Conservation (phyloP, 2,113 vertebrate genomes). For the Salvator merianae region DNA sequence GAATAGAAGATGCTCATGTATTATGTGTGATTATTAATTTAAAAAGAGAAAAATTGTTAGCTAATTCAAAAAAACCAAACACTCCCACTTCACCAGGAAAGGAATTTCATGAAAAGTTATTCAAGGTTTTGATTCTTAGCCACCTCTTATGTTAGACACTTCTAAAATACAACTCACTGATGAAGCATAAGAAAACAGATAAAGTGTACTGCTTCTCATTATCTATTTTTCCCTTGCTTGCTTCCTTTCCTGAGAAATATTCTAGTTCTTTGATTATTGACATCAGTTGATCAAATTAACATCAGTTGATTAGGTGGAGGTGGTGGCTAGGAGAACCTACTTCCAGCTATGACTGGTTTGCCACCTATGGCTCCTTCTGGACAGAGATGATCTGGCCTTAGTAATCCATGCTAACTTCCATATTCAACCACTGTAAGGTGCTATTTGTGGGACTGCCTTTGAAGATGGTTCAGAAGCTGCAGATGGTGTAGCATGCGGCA, state of each 20-base stretch:
- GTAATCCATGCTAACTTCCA: too few relatives aligned
- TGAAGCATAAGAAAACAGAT: not conserved
- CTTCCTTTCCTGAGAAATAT: not conserved
- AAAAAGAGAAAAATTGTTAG: not conserved
- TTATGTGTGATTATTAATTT: not conserved
- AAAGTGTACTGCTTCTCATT: not conserved
- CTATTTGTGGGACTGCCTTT: too few relatives aligned
- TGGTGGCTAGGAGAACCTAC: too few relatives aligned
- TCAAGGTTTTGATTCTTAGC: not conserved
- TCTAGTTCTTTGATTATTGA: not conserved
- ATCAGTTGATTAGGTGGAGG: too few relatives aligned
- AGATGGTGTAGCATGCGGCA: too few relatives aligned
- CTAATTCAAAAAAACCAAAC: not conserved
- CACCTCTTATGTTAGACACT: not conserved
- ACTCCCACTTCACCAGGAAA: not conserved
- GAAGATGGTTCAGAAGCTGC: too few relatives aligned
- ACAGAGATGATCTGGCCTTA: too few relatives aligned
- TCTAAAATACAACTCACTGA: not conserved
- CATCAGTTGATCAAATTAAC: not conserved
- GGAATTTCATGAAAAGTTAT: not conserved
- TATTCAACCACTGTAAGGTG: too few relatives aligned
- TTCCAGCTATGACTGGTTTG: too few relatives aligned
- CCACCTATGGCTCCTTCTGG: too few relatives aligned
- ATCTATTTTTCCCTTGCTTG: not conserved
- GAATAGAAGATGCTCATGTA: slow-evolving; percentile 24